Base-by-base conservation (phyloP, 2,113 vertebrate genomes). In the Coptodon bakossiorum region DNA sequence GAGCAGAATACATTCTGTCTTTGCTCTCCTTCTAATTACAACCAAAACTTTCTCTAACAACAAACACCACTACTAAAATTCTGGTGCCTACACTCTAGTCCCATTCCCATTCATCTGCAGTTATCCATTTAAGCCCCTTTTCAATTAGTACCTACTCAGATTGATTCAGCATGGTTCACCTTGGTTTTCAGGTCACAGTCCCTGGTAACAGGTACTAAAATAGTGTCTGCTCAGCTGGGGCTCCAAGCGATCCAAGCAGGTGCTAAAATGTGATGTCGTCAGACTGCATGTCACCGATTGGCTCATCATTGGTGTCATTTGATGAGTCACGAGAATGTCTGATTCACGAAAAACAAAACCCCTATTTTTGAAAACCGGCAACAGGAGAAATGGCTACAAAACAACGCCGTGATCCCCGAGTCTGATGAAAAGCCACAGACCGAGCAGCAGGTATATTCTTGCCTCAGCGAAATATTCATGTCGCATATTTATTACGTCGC, bases 101-200 rank as follows among this genome's bases (percentile, higher is more conserved):
- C 27, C 24, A 13, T 31, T 29, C 27, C 4, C 13, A 29, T 48
- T 76, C 27, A 52, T 13, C 2, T 78, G 73, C 73, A 78, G 1
- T 48, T 48, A 76, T 29, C 17, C 61, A 66, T 38, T 66, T 66
- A 66, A 38, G 34, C 61, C 61, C 61, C 10, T 66, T 66, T 66
- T 38, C 17, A 36, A 38, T 66, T 38, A 66, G 10, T 0, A 0
- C 61, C 34, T 38, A 66, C 34, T 66, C 0, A 0, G 19, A 66
- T 66, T n/a, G 61, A 66, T 38, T 66, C 61, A 66, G 34, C 61
- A 22, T 38, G 61, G 10, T 66, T 38, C 34, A 19, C 61, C 0
- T 6, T 66, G 10, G 34, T 66, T 66, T 38, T 38, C 61, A 38
- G 34, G 17, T 66, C 17, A 66, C 34, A n/a, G 61, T 66, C 1